Conservation (phyloP, 2,888 invertebrate genomes). For the Cinara cedri region DNA sequence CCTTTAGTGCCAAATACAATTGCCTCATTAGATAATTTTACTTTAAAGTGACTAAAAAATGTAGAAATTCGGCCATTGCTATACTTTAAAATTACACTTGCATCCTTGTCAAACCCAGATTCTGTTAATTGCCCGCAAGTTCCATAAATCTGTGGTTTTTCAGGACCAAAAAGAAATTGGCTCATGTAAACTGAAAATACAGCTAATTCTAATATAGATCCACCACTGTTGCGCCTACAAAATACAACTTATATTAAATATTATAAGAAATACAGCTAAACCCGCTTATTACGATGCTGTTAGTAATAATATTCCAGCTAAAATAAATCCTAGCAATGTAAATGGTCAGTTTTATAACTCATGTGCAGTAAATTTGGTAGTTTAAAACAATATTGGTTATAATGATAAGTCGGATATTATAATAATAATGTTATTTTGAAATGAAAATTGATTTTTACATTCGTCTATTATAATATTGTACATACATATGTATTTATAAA, state of each 20-base stretch:
- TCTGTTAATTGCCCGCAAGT: conserved; percentile 74
- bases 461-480: too few species aligned
- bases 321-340: too few species aligned
- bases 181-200: conserved; percentile 77
- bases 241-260: background rate
- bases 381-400: too few species aligned
- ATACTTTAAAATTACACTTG: conserved; percentile 72
- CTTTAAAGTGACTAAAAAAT: conserved; percentile 68
- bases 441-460: too few species aligned
- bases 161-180: conserved; percentile 72
- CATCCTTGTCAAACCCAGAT: conserved; percentile 74
- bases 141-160: conserved; percentile 72
- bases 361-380: too few species aligned
- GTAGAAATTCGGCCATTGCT: conserved; percentile 69
- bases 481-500: too few species aligned
- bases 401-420: too few species aligned
- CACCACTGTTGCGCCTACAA: conserved; percentile 65
- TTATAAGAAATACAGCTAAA: background rate
- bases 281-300: too few species aligned
- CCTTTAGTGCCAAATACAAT: conserved; percentile 75
- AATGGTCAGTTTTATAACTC: too few species aligned
- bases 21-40: conserved; percentile 69
- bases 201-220: conserved; percentile 77
- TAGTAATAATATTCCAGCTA: too few species aligned
- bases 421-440: too few species aligned